Base-by-base conservation (phyloP, 2,888 invertebrate genomes). In the Neelides folsomi region DNA sequence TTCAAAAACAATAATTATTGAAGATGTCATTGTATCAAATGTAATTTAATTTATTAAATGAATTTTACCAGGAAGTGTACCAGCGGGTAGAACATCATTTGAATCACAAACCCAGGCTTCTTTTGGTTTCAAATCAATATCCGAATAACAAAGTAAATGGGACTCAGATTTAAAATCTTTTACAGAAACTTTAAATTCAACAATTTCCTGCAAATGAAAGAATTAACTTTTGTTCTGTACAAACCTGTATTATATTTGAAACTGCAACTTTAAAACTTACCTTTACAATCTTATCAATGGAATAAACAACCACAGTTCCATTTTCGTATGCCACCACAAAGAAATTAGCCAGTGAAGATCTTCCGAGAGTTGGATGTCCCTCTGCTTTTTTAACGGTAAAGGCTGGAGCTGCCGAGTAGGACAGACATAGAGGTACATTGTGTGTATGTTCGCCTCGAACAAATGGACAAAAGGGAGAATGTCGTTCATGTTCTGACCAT, bases 401-500 rank as follows among this genome's bases (percentile, higher is more conserved):
- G 1, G 86, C 86, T 44, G 86, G 86, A 59, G 81, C 81, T 41
- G 87, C 86, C 10, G 87, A 87, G 69, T 83, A 83, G 41, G 86
- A 84, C 35, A 86, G 80, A 47, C 86, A 83, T 49, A 92, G 76
- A 3, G 94, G 92, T 54, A 93, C 92, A 71, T 94, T 94, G 71
- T 90, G 89, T 10, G 93, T 93, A 68, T 88, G 90, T 71, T 92
- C 90, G 36, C 92, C 92, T 69, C 88, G 81, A 1, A 94, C 89
- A 71, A 92, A 92, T 0, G 92, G 89, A 69, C 94, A 94, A 65
- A 80, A 81, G 12, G 93, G 88, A 4, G 92, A 90, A 70, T 94
- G 93, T 3, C 93, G 77, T 71, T 92, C 93, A 68, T 94, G 93
- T 70, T 94, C 93, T 60, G 90, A 90, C 92, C 93, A 93, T 2